Evolutionary conservation across 1,140 invertebrate species (phyloP).

Genomic region (Limonius californicus): DNA sequence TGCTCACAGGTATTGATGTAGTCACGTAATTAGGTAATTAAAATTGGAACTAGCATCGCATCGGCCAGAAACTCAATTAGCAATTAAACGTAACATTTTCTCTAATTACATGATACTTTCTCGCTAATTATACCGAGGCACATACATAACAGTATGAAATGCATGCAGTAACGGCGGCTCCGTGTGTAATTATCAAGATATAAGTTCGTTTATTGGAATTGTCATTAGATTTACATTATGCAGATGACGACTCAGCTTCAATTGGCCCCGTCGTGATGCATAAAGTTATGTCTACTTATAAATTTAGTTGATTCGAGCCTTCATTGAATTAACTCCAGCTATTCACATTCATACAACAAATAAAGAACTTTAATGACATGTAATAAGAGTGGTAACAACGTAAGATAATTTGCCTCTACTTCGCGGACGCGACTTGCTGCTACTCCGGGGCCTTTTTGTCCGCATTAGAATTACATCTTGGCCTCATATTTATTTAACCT

Average conservation of each 20-base stretch:
- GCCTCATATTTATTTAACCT: constrained; percentile 3
- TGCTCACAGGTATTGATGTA: constrained; percentile 43
- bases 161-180: not conserved
- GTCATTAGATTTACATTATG: constrained; percentile 11
- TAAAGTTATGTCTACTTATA: constrained; percentile 8
- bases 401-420: constrained; percentile 10
- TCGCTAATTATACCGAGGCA: constrained; percentile 52
- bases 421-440: not conserved
- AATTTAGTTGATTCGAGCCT: constrained; percentile 2
- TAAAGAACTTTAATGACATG: constrained; percentile 11
- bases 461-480: not conserved
- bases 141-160: constrained; percentile 22
- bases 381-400: constrained; percentile 4
- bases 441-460: constrained; percentile 1
- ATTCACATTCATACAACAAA: constrained; percentile 9
- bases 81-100: constrained; percentile 63
- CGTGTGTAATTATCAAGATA: constrained; percentile 1
- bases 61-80: constrained; percentile 61
- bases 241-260: not conserved
- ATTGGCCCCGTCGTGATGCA: constrained; percentile 1
- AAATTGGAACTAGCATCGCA: constrained; percentile 57
- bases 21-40: constrained; percentile 62
- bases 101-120: constrained; percentile 54
- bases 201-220: not conserved
- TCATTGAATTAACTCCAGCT: constrained; percentile 4